Evolutionary conservation across 2,888 invertebrate genomes (phyloP), one percentile per base, ranked within the genome.

Genomic region (Diadegma fenestrale): DNA sequence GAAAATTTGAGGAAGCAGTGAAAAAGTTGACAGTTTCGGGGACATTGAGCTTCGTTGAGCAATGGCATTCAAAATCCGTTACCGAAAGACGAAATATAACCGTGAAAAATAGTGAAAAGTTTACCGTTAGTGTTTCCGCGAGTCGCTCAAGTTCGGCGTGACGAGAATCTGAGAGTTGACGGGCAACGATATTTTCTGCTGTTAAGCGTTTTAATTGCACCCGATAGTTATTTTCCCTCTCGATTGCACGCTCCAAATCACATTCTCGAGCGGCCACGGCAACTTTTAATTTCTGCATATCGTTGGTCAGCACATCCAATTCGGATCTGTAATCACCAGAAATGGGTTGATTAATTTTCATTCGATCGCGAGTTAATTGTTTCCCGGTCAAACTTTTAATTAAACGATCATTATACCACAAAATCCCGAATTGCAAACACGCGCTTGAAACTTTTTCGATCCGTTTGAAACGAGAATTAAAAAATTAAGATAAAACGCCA

Each of bases 221-320:
- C n/a, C 89, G 89, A 79, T 92, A 93, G 72, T 87, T 90, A 66
- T 91, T 88, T 73, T 93, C 93, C 2, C 91, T 90, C 75, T 92
- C 91, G 82, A 90, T 73, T 0, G 90, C 89, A 72, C 78, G 88
- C 86, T 71, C 91, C 88, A 92, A 91, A 91, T 8, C 89, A 87
- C 75, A 91, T 88, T 87, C 93, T 92, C 90, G 89, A 0, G 85
- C 87, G 14, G 89, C 88, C n/a, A 93, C 87, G 0, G 90, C 90
- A 66, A 92, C 91, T 30, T 90, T 89, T 58, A 93, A 84, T 22
- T 87, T 88, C 68, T 88, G 90, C 92, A 92, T 92, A 75, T 93
- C 92, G 3, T 75, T 89, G 63, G 92, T 92, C 66, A 93, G 66
- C n/a, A 87, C 88, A 10, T 91, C 91, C 61, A 93, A 80, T 77